Evolutionary conservation across 2,888 invertebrate species (phyloP).

Genomic region (Pterostichus madidus): DNA sequence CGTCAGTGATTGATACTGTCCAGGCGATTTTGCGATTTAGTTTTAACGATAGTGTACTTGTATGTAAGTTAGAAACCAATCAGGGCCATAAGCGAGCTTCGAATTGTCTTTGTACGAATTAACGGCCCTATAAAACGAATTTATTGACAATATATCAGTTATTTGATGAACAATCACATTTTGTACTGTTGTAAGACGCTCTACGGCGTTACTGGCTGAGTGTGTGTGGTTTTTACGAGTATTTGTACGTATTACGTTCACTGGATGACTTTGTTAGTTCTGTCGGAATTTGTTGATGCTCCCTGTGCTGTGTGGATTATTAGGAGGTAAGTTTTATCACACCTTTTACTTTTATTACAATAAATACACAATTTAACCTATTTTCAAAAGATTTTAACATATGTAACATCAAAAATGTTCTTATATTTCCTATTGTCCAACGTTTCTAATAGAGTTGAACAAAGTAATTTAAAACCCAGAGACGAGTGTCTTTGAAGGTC

Average conservation of each 20-base stretch:
- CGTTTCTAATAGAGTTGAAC: no score
- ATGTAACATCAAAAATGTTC: no score
- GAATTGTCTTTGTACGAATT: constrained; percentile 21
- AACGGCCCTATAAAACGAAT: constrained; percentile 71
- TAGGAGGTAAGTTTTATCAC: constrained; percentile 77
- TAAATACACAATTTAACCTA: no score
- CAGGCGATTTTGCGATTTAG: background rate
- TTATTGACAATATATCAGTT: constrained; percentile 74
- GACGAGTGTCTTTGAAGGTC: no score
- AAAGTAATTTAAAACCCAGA: no score
- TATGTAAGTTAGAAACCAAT: constrained; percentile 52
- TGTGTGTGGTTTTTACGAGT: constrained; percentile 45
- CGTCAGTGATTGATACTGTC: constrained; percentile 15
- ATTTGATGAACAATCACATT: constrained; percentile 61
- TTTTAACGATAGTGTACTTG: constrained; percentile 45
- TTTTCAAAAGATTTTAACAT: no score
- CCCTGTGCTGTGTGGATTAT: constrained; percentile 75
- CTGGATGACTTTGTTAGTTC: constrained; percentile 78
- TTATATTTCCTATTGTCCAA: no score
- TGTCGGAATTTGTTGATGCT: constrained; percentile 78
- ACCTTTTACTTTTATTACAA: background rate
- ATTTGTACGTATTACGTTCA: constrained; percentile 57
- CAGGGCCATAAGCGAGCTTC: constrained; percentile 59
- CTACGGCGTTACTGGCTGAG: background rate
- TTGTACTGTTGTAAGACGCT: constrained; percentile 47